Conservation (phyloP, 64 coral and sea anemone genomes). For the Montipora efflorescens region DNA sequence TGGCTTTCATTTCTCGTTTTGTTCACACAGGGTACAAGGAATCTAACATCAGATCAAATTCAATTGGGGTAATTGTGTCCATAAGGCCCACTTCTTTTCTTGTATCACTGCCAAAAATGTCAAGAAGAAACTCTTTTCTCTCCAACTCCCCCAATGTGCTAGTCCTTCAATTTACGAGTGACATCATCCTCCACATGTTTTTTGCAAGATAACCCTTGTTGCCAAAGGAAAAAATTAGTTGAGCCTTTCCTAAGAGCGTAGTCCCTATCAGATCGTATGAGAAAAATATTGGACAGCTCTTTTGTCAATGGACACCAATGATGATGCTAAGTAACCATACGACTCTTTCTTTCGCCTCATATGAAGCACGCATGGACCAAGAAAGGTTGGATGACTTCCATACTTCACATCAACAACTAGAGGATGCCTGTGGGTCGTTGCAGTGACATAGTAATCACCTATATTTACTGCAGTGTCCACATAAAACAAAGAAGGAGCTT, state of each 20-base stretch:
- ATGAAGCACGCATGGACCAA: constrained; percentile 59
- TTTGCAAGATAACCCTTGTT: constrained; percentile 13
- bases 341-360: constrained; percentile 38
- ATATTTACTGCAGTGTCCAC: constrained; percentile 68
- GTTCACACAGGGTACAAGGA: not conserved
- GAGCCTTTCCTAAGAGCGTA: constrained; percentile 47
- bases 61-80: not conserved
- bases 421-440: constrained; percentile 63
- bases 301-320: constrained; percentile 33
- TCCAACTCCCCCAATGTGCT: not conserved
- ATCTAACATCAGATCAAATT: constrained; percentile 9
- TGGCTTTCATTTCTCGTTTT: constrained; percentile 19
- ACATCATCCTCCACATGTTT: constrained; percentile 27
- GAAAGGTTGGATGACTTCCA: constrained; percentile 45
- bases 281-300: constrained; percentile 30
- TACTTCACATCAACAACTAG: constrained; percentile 38
- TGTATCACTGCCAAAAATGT: constrained; percentile 30
- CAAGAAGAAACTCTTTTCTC: not conserved
- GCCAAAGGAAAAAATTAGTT: not conserved
- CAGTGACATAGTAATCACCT: constrained; percentile 67
- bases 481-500: constrained; percentile 28
- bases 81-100: constrained; percentile 23
- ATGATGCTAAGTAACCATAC: constrained; percentile 49
- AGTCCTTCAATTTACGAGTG: not conserved
- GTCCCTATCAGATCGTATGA: constrained; percentile 48